These are phyloP conservation scores for Druon quercuslanigerum DNA, from an alignment of 1,140 invertebrate species.

Conservation along the genomic window DNA sequence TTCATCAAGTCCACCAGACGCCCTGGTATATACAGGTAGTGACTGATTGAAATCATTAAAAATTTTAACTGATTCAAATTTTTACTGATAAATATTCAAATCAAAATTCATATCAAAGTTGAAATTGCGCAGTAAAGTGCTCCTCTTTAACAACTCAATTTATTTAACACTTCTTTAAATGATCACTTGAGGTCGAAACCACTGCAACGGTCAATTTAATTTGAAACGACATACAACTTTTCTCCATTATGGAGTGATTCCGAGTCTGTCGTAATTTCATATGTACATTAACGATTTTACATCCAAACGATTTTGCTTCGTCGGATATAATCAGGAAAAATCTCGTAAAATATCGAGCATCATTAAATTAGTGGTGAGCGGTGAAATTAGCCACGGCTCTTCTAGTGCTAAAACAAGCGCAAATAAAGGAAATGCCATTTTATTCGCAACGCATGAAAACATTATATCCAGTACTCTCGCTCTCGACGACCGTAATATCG, in stretches of 20 bases:
- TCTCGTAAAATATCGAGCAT: constrained; percentile 11
- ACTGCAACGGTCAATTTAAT: neutral
- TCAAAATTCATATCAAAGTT: too few relatives aligned
- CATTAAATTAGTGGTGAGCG: neutral
- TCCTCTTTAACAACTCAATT: too few relatives aligned
- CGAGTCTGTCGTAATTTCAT: neutral
- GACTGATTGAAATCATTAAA: too few relatives aligned
- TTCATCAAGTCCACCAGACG: too few relatives aligned
- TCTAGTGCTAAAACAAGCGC: neutral
- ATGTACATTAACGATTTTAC: constrained; percentile 5
- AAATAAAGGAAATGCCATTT: constrained; percentile 19
- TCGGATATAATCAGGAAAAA: constrained; percentile 18
- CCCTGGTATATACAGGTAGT: too few relatives aligned
- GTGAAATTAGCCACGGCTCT: constrained; percentile 3
- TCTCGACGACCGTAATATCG: constrained; percentile 10
- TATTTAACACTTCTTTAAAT: too few relatives aligned
- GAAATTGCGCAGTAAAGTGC: too few relatives aligned
- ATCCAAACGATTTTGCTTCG: neutral
- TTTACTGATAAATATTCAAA: too few relatives aligned
- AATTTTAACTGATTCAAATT: too few relatives aligned
- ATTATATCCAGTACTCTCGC: constrained; percentile 15
- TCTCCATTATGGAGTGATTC: constrained; percentile 7
- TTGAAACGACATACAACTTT: neutral
- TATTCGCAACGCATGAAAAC: constrained; percentile 18
- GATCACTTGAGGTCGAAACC: too few relatives aligned